Percentiles rank a stretch among this genome's conserved stretches.
These are phyloP conservation scores for Nettapus auritus DNA, from an alignment of 2,113 vertebrate species.

Conservation along the genomic window DNA sequence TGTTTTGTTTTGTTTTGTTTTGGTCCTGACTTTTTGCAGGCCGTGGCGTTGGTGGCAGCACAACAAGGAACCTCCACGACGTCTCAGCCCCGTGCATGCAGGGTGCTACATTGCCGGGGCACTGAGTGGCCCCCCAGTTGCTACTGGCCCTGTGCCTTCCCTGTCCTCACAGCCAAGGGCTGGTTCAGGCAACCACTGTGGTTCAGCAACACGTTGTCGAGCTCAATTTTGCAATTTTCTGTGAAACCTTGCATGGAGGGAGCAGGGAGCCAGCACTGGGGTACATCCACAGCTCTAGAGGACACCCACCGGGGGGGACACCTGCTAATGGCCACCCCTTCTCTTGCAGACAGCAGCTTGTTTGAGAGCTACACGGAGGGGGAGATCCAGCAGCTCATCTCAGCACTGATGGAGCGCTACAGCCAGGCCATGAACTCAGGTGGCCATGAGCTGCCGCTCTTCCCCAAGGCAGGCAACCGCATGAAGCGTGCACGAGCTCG, in stretches of 20 bases:
- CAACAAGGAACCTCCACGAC: neutral
- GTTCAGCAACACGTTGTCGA: rapidly evolving
- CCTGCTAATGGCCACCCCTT: rapidly evolving
- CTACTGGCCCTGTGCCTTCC: neutral
- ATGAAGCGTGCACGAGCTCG: slow-evolving; percentile 84
- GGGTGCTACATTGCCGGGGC: too few relatives aligned
- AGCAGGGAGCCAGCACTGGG: neutral
- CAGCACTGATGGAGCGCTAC: slow-evolving; percentile 82
- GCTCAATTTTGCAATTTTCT: neutral
- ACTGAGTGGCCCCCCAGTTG: too few relatives aligned
- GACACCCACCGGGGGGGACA: rapidly evolving
- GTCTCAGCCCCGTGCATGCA: neutral
- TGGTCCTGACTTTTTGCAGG: neutral
- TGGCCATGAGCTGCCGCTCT: slow-evolving; percentile 38
- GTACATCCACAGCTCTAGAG: neutral
- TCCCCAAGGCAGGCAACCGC: slow-evolving; percentile 73
- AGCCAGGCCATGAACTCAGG: slow-evolving; percentile 76
- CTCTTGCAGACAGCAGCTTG: slow-evolving; percentile 84
- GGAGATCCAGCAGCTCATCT: slow-evolving; percentile 86
- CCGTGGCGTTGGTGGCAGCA: too few relatives aligned
- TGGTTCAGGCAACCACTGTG: rapidly evolving
- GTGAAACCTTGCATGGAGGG: rapidly evolving
- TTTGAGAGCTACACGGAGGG: slow-evolving; percentile 94
- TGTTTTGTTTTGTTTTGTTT: too few relatives aligned
- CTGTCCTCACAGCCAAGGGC: rapidly evolving